These are phyloP conservation scores for Sciurus vulgaris DNA, from an alignment of 2,797 vertebrate species.

Conservation along the genomic window DNA sequence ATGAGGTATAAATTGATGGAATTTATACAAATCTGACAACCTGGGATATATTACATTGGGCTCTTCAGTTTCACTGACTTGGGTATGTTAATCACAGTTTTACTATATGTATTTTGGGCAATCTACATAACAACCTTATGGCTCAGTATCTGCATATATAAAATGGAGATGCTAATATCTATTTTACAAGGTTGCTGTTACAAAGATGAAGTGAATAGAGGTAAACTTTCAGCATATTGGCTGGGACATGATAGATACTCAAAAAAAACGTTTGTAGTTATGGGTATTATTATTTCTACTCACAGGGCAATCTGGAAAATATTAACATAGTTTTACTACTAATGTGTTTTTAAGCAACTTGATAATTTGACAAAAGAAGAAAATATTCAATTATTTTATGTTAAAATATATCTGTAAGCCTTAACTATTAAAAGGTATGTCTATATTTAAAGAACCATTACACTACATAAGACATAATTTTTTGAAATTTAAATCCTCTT, in stretches of 20 bases:
- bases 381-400: constrained; percentile 54
- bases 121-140: background rate
- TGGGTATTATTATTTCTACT: background rate
- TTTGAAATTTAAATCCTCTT: constrained; percentile 33
- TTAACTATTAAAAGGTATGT: constrained; percentile 49
- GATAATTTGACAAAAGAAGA: constrained; percentile 43
- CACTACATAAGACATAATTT: background rate
- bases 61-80: background rate
- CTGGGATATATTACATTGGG: background rate
- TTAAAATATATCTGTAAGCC: constrained; percentile 41
- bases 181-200: constrained; percentile 35
- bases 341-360: constrained; percentile 1
- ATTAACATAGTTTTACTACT: constrained; percentile 29
- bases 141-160: background rate
- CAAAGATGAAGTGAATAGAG: constrained; percentile 35
- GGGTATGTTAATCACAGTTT: background rate
- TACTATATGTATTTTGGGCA: background rate
- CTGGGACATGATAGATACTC: constrained; percentile 1
- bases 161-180: background rate
- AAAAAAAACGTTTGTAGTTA: constrained; percentile 46
- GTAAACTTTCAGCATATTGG: background rate
- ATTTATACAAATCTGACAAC: background rate
- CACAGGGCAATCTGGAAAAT: background rate
- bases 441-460: constrained; percentile 43
- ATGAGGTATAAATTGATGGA: background rate